A percentile compares a stretch with the other conserved stretches of the same genome.
phyloP scores from a whole-genome alignment of 2,888 invertebrate species.

The Rhagonycha fulva region DNA sequence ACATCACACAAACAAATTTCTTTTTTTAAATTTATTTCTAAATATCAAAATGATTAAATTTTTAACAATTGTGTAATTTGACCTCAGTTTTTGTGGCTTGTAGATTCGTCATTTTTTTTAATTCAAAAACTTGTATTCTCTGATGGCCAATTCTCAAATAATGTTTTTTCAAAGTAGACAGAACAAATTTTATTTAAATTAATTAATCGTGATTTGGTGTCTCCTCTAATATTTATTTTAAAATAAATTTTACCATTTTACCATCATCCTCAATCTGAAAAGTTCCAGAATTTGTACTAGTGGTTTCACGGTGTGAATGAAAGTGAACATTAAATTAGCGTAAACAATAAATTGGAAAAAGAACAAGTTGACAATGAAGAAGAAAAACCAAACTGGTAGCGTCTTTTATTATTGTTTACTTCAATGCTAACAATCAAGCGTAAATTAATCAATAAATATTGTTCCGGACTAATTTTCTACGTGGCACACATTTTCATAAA shows the following conservation, averaged over 20 bases:
- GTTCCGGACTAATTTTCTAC: slow-evolving; percentile 6
- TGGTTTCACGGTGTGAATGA: no score
- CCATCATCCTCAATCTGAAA: no score
- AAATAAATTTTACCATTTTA: no score
- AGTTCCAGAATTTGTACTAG: no score
- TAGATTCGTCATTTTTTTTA: not conserved
- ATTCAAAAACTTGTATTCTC: no score
- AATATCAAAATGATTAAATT: not conserved
- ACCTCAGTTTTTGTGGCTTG: not conserved
- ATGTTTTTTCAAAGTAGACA: no score
- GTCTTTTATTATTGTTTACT: not conserved
- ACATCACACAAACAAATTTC: no score
- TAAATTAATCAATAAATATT: not conserved
- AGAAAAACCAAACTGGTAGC: not conserved
- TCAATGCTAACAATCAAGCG: not conserved
- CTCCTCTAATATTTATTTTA: no score
- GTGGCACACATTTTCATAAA: slow-evolving; percentile 5
- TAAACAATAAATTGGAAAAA: not conserved
- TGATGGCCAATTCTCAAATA: no score
- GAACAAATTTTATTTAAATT: no score
- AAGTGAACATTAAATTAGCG: not conserved
- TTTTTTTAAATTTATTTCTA: no score
- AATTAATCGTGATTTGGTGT: no score
- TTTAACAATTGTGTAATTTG: not conserved
- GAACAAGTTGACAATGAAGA: not conserved